phyloP scores from a whole-genome alignment of 2,797 vertebrate species.

The Gymnothorax javanicus region DNA sequence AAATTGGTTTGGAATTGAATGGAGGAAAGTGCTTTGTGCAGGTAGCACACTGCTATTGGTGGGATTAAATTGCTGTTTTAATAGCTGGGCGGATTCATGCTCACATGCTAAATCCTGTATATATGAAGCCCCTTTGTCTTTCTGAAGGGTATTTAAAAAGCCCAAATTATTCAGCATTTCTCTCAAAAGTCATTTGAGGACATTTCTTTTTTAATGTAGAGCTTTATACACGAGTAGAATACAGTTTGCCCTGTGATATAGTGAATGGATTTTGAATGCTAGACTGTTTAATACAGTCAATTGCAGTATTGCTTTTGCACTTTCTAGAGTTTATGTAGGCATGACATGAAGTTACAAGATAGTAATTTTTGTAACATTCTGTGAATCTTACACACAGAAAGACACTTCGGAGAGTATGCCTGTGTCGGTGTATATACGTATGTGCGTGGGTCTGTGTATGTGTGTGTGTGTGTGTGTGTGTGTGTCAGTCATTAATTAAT shows the following conservation, averaged over 20 bases:
- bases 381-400: conserved; percentile 48
- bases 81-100: conserved; percentile 23
- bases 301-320: conserved; percentile 68
- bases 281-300: conserved; percentile 74
- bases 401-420: conserved; percentile 38
- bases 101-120: conserved; percentile 7
- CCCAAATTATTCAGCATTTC: conserved; percentile 6
- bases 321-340: conserved; percentile 74
- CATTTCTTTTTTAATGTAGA: conserved; percentile 24
- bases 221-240: conserved; percentile 70
- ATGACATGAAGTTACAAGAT: conserved; percentile 67
- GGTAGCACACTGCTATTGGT: background rate
- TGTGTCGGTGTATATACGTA: background rate
- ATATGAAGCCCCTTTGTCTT: background rate
- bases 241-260: conserved; percentile 67
- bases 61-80: conserved; percentile 21
- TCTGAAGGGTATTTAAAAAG: background rate
- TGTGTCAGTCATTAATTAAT: conserved; percentile 43
- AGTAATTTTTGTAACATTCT: conserved; percentile 50
- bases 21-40: conserved; percentile 13
- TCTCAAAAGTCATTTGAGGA: conserved; percentile 10
- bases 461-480: conserved; percentile 2
- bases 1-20: conserved; percentile 4
- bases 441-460: background rate
- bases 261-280: conserved; percentile 64